Base-by-base conservation (phyloP, 2,797 vertebrate genomes). In the Xerus rutilus region DNA sequence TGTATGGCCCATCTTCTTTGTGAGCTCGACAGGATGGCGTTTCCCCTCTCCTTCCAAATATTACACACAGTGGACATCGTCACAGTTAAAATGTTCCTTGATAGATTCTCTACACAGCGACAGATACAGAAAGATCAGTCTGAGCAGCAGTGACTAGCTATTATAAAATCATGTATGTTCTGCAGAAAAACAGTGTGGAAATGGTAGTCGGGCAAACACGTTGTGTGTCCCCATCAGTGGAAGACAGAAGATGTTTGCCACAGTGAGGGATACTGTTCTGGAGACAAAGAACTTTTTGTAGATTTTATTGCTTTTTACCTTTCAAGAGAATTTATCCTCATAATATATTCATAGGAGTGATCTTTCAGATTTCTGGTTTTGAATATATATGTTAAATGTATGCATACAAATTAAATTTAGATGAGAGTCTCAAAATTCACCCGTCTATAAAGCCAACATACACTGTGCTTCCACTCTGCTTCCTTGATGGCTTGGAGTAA, bases 401-500 rank as follows among this genome's bases (percentile, higher is more conserved):
- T 32, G 49, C 86, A 90, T 87, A 47, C 59, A 89, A 77, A 72
- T 28, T 92, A 52, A 91, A 76, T 83, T 30, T 86, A 79, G 85
- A 93, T 43, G 72, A 83, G 59, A 89, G 23, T 39, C 45, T 70
- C 91, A 88, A 54, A 92, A 97, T 95, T 32, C 64, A 54, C 3
- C 65, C 73, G 0, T 94, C 32, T 85, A 13, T 86, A 97, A 97
- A 97, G 72, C 70, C 74, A 15, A 7, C 62, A 52, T 83, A 96
- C 94, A 78, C 47, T 32, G 67, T 85, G 59, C 74, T 89, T 72
- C 89, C 77, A 28, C 20, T 20, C 84, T 86, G 35, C 78, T 86
- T 94, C 83, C 82, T 95, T 95, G 84, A 95, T 91, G 18, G 9
- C 73, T 70, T 77, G 67, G 78, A 95, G 91, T 97, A 92, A 97